A percentile compares a stretch with the other conserved stretches of the same genome.
Evolutionary conservation across 2,113 vertebrate genomes (phyloP).

Genomic region (Cyanistes caeruleus): DNA sequence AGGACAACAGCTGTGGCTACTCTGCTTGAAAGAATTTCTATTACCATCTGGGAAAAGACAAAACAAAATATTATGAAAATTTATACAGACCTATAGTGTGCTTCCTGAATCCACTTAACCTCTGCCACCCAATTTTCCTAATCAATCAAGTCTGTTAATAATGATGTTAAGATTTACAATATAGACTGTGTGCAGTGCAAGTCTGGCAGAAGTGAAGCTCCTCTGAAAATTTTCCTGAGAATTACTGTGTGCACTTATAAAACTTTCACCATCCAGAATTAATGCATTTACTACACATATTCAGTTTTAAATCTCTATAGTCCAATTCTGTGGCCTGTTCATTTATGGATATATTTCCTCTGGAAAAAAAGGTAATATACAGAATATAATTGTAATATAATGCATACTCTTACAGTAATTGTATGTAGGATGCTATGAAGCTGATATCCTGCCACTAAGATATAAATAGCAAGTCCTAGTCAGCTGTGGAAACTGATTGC

Average conservation of each 20-base stretch:
- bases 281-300: background rate
- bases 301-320: background rate
- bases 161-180: background rate
- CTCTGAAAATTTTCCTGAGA: background rate
- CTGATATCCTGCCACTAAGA: background rate
- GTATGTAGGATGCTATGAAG: background rate
- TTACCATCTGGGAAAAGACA: background rate
- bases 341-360: background rate
- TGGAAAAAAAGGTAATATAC: background rate
- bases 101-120: conserved; percentile 29
- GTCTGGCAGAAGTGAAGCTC: background rate
- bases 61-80: conserved; percentile 34
- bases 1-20: conserved; percentile 16
- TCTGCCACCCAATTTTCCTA: conserved; percentile 11
- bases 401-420: background rate
- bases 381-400: background rate
- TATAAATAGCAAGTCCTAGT: conserved; percentile 45
- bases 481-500: background rate
- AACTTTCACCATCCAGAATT: background rate
- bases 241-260: background rate
- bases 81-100: background rate
- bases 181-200: background rate
- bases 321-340: background rate
- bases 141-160: conserved; percentile 21
- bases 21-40: conserved; percentile 1